Base-by-base conservation (phyloP, 1,140 invertebrate genomes). In the Pogonognathellus flavescens region DNA sequence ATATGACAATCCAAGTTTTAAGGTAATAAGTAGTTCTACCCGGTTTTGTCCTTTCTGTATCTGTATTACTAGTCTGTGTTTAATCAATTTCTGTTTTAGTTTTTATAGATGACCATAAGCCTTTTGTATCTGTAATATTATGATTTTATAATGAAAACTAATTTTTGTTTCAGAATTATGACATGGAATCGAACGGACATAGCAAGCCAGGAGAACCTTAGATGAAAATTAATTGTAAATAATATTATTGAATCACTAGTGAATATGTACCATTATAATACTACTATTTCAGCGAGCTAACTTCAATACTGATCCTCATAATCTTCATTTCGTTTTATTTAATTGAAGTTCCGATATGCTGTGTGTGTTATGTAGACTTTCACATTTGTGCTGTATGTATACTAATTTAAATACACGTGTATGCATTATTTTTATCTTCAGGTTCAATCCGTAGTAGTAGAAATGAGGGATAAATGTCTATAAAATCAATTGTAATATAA, bases 1-100 rank as follows among this genome's bases (percentile, higher is more conserved):
- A 62, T 97, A 97, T 90, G 96, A 97, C 90, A 97, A 97, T 92
- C 96, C 96, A 83, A 96, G 96, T 89, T 97, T 97, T 92, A 97
- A 97, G 94, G 95, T 97, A 91, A 86, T 22, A n/a, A n/a, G n/a
- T n/a, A n/a, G n/a, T n/a, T n/a, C n/a, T n/a, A n/a, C n/a, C n/a
- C n/a, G n/a, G n/a, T n/a, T n/a, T n/a, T n/a, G n/a, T n/a, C n/a
- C n/a, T n/a, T n/a, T n/a, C n/a, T n/a, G n/a, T n/a, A n/a, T n/a
- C n/a, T n/a, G n/a, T n/a, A n/a, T n/a, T n/a, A n/a, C n/a, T n/a
- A n/a, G n/a, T n/a, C n/a, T n/a, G n/a, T n/a, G n/a, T n/a, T n/a
- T n/a, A n/a, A n/a, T n/a, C n/a, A n/a, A n/a, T n/a, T n/a, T n/a
- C n/a, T n/a, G n/a, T n/a, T n/a, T n/a, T n/a, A n/a, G n/a, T n/a